Percentiles rank a stretch among this genome's conserved stretches.
These are phyloP conservation scores for Seriola dumerili DNA, from an alignment of 2,113 vertebrate species.

Conservation along the genomic window DNA sequence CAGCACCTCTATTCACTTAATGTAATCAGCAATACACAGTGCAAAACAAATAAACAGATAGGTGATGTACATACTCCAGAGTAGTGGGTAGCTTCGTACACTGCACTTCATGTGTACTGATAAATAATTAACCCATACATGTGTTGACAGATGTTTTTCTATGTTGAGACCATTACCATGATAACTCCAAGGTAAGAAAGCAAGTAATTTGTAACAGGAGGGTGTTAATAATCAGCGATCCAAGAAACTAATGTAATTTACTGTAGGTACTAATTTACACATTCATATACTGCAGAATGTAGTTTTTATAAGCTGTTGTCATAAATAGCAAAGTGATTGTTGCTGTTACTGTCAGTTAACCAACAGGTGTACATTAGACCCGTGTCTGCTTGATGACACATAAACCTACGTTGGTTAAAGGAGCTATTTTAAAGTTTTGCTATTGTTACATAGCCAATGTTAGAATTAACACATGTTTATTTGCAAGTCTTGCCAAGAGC, in stretches of 20 bases:
- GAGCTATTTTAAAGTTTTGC: too few species aligned
- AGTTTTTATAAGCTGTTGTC: background rate
- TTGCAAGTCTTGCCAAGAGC: too few species aligned
- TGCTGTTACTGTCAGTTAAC: background rate
- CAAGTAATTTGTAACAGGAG: constrained; percentile 23
- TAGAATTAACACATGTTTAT: too few species aligned
- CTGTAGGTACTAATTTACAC: background rate
- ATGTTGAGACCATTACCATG: constrained; percentile 39
- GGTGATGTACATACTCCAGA: background rate
- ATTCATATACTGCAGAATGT: background rate
- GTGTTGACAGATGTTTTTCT: constrained; percentile 55
- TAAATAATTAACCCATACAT: constrained; percentile 74
- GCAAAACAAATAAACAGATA: constrained; percentile 25
- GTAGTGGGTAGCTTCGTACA: constrained; percentile 13
- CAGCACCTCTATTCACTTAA: constrained; percentile 21
- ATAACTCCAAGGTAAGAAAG: constrained; percentile 21
- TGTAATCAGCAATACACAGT: constrained; percentile 18
- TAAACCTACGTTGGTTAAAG: too few species aligned
- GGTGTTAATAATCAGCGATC: constrained; percentile 16
- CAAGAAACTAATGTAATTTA: background rate
- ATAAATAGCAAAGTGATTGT: too few species aligned
- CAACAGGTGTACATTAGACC: background rate
- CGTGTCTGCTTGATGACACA: background rate
- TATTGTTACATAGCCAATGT: too few species aligned
- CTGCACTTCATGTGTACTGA: constrained; percentile 37